Evolutionary conservation across 2,888 invertebrate species (phyloP), one percentile per base, ranked within the genome.

Genomic region (Acleris literana): DNA sequence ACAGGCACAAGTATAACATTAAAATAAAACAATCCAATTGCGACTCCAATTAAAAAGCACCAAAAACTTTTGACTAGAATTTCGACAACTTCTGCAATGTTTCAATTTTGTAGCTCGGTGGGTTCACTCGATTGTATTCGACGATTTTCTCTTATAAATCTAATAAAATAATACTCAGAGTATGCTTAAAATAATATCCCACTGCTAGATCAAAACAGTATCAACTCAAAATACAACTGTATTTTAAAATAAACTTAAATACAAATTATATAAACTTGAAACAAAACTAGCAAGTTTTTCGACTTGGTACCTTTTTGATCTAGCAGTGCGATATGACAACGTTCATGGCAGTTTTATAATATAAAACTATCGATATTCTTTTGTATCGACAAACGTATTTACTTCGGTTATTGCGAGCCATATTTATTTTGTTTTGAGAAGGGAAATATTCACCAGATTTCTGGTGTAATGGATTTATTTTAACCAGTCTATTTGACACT

Each of bases 51-150:
- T 25, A 11, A 2, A 44, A 51, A 51, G 17, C 49, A 54, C 64
- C 59, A 46, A 57, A 65, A 16, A 29, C 5, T 51, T 56, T 49
- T 60, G 64, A 65, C 64, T 65, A 65, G 64, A 60, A 60, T 60
- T 60, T 65, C 18, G 60, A 56, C 16, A 55, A 63, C 20, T 25
- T 22, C 44, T 43, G 4, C 17, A n/a, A 16, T 25, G 43, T 43
- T 20, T 11, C 29, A 49, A 54, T 13, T 48, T 22, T 48, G 48
- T 43, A 16, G 25, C 29, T 59, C 53, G 64, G 64, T 59, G 64
- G 64, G 64, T 33, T 57, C 56, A 57, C 17, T 57, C 56, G 44
- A 22, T 39, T 39, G 22, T 57, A 22, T 57, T 57, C 25, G 56
- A 56, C 16, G 39, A 55, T 33, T 53, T 20, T 44, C 43, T 61